phyloP scores from a whole-genome alignment of 2,113 vertebrate genomes.

The Ariopsis seemanni region DNA sequence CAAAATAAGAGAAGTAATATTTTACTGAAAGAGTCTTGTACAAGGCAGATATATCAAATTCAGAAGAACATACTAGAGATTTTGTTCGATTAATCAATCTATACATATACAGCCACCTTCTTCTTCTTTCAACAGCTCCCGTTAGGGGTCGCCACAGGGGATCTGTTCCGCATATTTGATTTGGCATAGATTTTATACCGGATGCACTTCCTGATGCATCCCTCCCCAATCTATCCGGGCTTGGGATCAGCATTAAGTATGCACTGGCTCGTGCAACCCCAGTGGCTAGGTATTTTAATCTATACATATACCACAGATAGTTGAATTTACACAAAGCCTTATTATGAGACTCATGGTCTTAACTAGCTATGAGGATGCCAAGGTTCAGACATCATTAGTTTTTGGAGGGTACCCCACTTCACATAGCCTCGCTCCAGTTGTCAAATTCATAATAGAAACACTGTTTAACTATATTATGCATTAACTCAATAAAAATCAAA shows the following conservation, averaged over 20 bases:
- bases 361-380: background rate
- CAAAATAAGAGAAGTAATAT: conserved; percentile 23
- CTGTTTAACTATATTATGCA: background rate
- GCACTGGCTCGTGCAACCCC: too few species aligned
- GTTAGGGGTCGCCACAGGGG: too few species aligned
- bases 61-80: background rate
- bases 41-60: background rate
- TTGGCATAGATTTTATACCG: too few species aligned
- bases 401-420: background rate
- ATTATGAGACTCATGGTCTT: background rate
- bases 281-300: background rate
- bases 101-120: background rate
- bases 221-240: too few species aligned
- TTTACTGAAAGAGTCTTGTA: background rate
- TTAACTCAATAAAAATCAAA: background rate
- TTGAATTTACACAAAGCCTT: background rate
- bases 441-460: background rate
- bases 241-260: too few species aligned
- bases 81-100: background rate
- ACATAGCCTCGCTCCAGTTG: background rate
- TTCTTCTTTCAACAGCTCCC: too few species aligned
- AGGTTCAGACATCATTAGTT: background rate
- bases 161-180: too few species aligned
- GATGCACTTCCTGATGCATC: too few species aligned
- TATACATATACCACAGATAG: background rate